phyloP scores from a whole-genome alignment of 2,113 vertebrate genomes.

The Phyllopteryx taeniolatus region DNA sequence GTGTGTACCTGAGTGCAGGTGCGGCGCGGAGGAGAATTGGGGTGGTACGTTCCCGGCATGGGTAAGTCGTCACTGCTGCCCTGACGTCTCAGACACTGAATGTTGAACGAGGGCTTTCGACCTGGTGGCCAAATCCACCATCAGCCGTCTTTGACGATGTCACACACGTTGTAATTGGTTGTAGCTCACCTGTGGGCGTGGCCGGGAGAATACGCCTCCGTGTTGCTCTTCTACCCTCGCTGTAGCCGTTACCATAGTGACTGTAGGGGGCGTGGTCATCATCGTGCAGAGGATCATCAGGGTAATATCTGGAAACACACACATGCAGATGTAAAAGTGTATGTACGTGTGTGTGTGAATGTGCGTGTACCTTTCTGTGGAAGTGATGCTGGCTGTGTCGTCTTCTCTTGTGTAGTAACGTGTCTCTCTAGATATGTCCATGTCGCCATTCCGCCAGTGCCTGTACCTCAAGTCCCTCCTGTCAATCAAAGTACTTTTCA shows the following conservation, averaged over 20 bases:
- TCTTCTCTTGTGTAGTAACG: conserved; percentile 66
- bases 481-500: conserved; percentile 1
- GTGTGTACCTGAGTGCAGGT: conserved; percentile 61
- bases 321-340: not conserved
- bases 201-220: conserved; percentile 81
- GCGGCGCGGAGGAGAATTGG: conserved; percentile 66
- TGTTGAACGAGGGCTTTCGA: conserved; percentile 83
- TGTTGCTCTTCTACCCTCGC: conserved; percentile 58
- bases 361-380: not conserved
- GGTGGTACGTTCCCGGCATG: conserved; percentile 87
- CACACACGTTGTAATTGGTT: not conserved
- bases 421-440: conserved; percentile 40
- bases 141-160: not conserved
- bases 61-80: conserved; percentile 87
- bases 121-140: conserved; percentile 56
- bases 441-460: conserved; percentile 64
- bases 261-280: conserved; percentile 41
- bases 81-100: conserved; percentile 87
- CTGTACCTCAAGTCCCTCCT: conserved; percentile 57
- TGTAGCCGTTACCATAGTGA: conserved; percentile 54
- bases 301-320: conserved; percentile 43
- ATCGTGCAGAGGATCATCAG: conserved; percentile 49
- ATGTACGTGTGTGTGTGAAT: not conserved
- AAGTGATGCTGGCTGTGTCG: conserved; percentile 35
- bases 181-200: conserved; percentile 77